phyloP scores from a whole-genome alignment of 2,888 invertebrate genomes.

The Drosophila affinis region DNA sequence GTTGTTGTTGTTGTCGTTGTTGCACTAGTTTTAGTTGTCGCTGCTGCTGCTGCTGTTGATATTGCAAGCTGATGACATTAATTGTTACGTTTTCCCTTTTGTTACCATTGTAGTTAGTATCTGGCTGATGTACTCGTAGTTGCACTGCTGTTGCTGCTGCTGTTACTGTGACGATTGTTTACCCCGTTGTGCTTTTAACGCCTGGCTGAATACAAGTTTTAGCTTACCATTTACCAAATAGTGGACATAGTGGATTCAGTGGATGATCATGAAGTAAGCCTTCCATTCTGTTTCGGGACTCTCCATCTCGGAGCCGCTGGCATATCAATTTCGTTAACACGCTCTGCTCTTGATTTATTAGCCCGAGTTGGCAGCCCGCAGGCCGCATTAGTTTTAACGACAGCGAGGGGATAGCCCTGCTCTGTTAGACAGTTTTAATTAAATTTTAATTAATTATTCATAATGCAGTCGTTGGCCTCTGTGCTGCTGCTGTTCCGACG shows the following conservation, averaged over 20 bases:
- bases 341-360: slow-evolving; percentile 65
- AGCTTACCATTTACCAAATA: slow-evolving; percentile 15
- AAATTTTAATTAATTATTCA: slow-evolving; percentile 75
- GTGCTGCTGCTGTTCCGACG: neutral
- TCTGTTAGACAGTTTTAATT: slow-evolving; percentile 70
- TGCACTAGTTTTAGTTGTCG: slow-evolving; percentile 25
- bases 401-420: slow-evolving; percentile 34
- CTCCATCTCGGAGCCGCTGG: neutral
- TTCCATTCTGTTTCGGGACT: neutral
- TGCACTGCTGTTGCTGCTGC: slow-evolving; percentile 24
- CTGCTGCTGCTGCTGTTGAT: slow-evolving; percentile 31
- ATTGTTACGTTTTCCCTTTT: slow-evolving; percentile 65
- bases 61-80: slow-evolving; percentile 71
- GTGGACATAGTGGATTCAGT: neutral
- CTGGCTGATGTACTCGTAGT: slow-evolving; percentile 18
- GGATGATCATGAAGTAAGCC: slow-evolving; percentile 1
- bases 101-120: slow-evolving; percentile 12
- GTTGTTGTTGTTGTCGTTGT: slow-evolving; percentile 42
- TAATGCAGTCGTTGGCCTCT: slow-evolving; percentile 22
- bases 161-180: slow-evolving; percentile 21
- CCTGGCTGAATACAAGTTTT: slow-evolving; percentile 44
- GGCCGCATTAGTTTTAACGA: slow-evolving; percentile 32
- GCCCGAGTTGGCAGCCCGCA: slow-evolving; percentile 32
- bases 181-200: slow-evolving; percentile 35
- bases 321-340: slow-evolving; percentile 56